Base-by-base conservation (phyloP, 2,113 vertebrate species). In the Origma solitaria region DNA sequence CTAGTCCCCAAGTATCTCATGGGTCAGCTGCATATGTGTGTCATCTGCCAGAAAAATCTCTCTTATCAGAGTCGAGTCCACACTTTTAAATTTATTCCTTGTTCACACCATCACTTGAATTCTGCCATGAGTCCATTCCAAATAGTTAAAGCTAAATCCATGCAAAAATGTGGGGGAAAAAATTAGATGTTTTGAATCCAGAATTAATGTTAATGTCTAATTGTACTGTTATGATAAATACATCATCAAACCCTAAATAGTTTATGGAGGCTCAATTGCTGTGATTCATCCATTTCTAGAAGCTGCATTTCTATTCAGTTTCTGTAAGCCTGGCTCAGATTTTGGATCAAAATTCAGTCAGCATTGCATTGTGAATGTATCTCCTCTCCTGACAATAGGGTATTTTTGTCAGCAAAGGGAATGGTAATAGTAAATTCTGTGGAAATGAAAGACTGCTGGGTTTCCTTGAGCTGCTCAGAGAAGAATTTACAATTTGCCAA, bases 321-420 rank as follows among this genome's bases (percentile, higher is more conserved):
- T 49, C 47, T 80, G 10, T 31, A 73, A 2, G 12, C 38, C 53
- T 91, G 51, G 31, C 68, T 50, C 42, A 50, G 54, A 19, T 62
- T 38, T 57, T 54, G 37, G 20, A 25, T 42, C 24, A 31, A 49
- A 71, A 58, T 33, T 38, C 65, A 35, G 22, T 51, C 47, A 57
- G 28, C 4, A 1, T 23, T 23, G 28, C 25, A 15, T 6, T 24
- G 2, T 0, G 1, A 35, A 8, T 8, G 7, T 11, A 5, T 64
- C 40, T 31, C 12, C 18, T 57, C 44, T 62, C 37, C 35, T 61
- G 17, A 30, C 13, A 37, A 4, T 8, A 18, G 2, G 5, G 4
- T 24, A 3, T 11, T 71, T 42, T 60, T 72, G 33, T 62, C 68
- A 75, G 69, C 51, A 47, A 37, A 88, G 45, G 25, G 14, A 93